These are phyloP conservation scores for Polietes domitor DNA, from an alignment of 2,888 invertebrate species.

Conservation along the genomic window DNA sequence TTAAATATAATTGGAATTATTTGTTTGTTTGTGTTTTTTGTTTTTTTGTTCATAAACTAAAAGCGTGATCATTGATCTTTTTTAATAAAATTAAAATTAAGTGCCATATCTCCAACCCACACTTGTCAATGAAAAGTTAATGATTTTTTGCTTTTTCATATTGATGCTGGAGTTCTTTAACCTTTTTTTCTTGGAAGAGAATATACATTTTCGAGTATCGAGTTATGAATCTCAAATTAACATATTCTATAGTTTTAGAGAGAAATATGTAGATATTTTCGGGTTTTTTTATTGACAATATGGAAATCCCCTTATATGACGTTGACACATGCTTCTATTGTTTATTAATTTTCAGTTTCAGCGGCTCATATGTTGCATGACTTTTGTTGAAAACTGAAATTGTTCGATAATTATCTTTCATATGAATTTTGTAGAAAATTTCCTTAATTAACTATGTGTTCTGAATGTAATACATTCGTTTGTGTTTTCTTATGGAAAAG, in stretches of 20 bases:
- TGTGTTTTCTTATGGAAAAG: neutral
- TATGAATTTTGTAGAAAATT: neutral
- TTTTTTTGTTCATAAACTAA: neutral
- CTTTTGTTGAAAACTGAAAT: neutral
- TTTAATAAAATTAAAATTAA: neutral
- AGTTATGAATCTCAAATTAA: no score
- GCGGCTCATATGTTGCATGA: neutral
- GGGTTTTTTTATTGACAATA: neutral
- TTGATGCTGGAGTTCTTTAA: slow-evolving; percentile 42
- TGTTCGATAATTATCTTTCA: slow-evolving; percentile 10
- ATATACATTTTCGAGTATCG: no score
- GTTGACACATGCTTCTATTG: slow-evolving; percentile 6
- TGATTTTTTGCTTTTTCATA: no score
- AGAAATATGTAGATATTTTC: no score
- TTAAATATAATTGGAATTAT: no score
- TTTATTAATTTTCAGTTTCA: neutral
- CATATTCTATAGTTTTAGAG: no score
- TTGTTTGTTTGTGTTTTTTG: neutral
- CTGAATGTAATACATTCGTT: no score
- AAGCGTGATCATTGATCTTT: neutral
- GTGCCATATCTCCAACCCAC: neutral
- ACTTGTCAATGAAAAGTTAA: neutral
- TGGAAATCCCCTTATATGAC: slow-evolving; percentile 19
- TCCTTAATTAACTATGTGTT: slow-evolving; percentile 3
- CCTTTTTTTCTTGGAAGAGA: slow-evolving; percentile 11